Base-by-base conservation (phyloP, 2,888 invertebrate genomes). In the Andrena trimmerana region DNA sequence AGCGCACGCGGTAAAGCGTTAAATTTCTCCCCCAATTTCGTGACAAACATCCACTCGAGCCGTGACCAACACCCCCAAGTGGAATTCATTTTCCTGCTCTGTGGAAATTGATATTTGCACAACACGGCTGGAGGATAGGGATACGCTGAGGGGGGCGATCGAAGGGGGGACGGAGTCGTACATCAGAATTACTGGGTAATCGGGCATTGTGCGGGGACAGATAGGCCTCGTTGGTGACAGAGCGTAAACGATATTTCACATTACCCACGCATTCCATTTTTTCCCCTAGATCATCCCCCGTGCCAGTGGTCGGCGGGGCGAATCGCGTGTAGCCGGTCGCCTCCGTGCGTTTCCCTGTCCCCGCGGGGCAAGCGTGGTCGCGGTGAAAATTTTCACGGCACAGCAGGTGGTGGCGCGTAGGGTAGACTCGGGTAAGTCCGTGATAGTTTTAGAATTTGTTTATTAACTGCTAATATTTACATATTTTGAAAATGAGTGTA, bases 141-240 rank as follows among this genome's bases (percentile, higher is more conserved):
- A 52, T 50, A 29, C 50, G 27, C 48, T 67, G 67, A 31, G 42
- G 42, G 24, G 8, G 20, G 33, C 24, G 24, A 42, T 50, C 33
- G 57, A 8, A 57, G 31, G 60, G 67, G 52, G 59, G 59, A 20
- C 1, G 24, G 2, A 70, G 36, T 74, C 78, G 70, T 83, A 72
- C 31, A 83, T 84, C 84, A 84, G 71, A 72, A 78, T 84, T 84
- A 83, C 54, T 29, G 66, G 68, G 72, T 84, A 84, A 84, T 83
- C 78, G 71, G 27, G 68, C 65, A 84, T 76, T 79, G 76, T 83
- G 50, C 69, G 76, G 16, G 62, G 84, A 83, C 79, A 67, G 71
- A 79, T 83, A 65, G 76, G 69, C 66, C 42, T 66, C 60, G 31
- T 36, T 62, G 27, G 36, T 57, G 72, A 73, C 66, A 33, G 16